phyloP scores from a whole-genome alignment of 2,797 vertebrate species.

The Pseudochirops corinnae region DNA sequence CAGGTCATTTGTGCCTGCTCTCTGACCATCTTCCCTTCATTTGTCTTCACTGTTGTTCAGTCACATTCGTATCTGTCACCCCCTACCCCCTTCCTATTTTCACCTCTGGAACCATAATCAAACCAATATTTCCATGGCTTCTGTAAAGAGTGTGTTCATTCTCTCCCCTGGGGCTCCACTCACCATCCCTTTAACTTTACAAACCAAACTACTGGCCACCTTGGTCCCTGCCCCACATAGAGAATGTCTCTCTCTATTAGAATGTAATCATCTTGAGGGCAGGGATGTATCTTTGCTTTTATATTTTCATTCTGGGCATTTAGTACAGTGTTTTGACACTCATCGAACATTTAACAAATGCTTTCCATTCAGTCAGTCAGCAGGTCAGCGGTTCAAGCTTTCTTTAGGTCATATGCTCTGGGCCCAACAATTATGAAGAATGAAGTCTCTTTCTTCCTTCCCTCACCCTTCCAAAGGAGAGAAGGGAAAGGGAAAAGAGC shows the following conservation, averaged over 20 bases:
- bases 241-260: neutral
- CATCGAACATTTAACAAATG: neutral
- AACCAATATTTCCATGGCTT: neutral
- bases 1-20: neutral
- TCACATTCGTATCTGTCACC: neutral
- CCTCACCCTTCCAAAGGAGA: no score
- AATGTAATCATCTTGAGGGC: neutral
- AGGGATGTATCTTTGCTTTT: neutral
- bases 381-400: no score
- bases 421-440: no score
- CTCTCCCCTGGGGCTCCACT: neutral
- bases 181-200: neutral
- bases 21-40: neutral
- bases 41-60: neutral
- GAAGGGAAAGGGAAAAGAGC: no score
- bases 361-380: no score
- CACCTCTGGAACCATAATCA: neutral
- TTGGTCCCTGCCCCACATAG: neutral
- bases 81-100: neutral
- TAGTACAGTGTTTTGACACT: neutral
- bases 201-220: neutral
- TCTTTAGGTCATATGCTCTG: no score
- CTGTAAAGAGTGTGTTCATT: neutral
- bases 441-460: no score
- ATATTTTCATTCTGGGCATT: neutral